Percentiles rank a stretch among this genome's conserved stretches.
These are phyloP conservation scores for Odontamblyopus rebecca DNA, from an alignment of 2,797 vertebrate genomes.

Conservation along the genomic window DNA sequence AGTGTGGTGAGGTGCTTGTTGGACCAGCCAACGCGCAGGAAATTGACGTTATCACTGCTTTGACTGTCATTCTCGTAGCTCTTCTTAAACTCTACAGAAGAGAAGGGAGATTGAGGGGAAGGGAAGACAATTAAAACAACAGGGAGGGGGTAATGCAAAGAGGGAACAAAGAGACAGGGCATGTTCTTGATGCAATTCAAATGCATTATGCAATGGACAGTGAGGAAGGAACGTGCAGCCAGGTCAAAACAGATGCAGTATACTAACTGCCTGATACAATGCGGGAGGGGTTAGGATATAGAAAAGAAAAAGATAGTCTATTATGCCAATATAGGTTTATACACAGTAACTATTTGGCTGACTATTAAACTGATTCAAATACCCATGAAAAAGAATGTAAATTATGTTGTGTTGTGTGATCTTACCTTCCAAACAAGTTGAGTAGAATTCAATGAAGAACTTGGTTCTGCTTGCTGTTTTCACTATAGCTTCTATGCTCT, in stretches of 20 bases:
- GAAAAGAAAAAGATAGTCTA: conserved; percentile 47
- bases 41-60: conserved; percentile 96
- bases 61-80: conserved; percentile 95
- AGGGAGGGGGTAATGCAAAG: conserved; percentile 11
- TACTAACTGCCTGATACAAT: conserved; percentile 69
- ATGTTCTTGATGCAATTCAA: conserved; percentile 47
- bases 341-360: conserved; percentile 1
- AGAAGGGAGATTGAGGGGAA: conserved; percentile 27
- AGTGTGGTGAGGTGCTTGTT: conserved; percentile 93
- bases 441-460: conserved; percentile 98
- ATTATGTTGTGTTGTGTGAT: not conserved
- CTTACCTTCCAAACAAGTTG: conserved; percentile 93
- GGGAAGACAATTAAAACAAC: conserved; percentile 6
- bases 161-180: conserved; percentile 37
- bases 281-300: conserved; percentile 21
- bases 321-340: conserved; percentile 18
- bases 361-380: not conserved
- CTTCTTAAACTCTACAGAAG: conserved; percentile 90
- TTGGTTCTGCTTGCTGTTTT: conserved; percentile 96
- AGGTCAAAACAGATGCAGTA: conserved; percentile 49
- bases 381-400: not conserved
- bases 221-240: conserved; percentile 22
- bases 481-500: conserved; percentile 95
- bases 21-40: conserved; percentile 95
- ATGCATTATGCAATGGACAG: conserved; percentile 26